These are phyloP conservation scores for Sapayoa aenigma DNA, from an alignment of 2,113 vertebrate genomes.

Conservation along the genomic window DNA sequence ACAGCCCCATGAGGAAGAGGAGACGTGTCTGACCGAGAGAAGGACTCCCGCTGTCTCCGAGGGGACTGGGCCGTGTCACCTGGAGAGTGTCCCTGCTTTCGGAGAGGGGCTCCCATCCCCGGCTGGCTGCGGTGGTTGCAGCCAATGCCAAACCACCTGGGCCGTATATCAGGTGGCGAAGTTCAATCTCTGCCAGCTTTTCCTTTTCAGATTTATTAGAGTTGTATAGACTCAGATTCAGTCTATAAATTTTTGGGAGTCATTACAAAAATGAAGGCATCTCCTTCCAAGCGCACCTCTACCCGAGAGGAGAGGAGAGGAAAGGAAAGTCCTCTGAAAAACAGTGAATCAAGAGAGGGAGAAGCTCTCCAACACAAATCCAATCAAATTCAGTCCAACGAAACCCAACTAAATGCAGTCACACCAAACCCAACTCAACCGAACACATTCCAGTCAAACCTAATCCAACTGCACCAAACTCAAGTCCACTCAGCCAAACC, in stretches of 20 bases:
- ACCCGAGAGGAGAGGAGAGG: neutral
- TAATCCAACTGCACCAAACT: neutral
- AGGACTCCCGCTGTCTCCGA: neutral
- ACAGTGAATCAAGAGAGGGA: neutral
- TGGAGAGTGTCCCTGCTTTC: neutral
- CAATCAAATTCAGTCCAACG: neutral
- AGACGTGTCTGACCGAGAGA: neutral
- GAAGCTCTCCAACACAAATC: neutral
- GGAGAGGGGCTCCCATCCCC: neutral
- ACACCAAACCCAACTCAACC: neutral
- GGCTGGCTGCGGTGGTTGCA: neutral
- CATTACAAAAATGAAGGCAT: constrained; percentile 22
- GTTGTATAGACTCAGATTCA: neutral
- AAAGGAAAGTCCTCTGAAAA: neutral
- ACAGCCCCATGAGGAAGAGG: neutral
- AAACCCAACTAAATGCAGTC: fast-evolving
- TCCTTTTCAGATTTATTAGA: constrained; percentile 43
- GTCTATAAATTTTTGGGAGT: constrained; percentile 48
- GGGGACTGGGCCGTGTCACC: neutral
- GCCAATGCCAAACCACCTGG: constrained; percentile 18
- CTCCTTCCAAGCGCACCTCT: neutral
- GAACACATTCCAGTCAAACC: neutral
- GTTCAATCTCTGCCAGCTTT: constrained; percentile 13
- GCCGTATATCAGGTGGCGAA: neutral
- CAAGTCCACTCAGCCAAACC: neutral